These are phyloP conservation scores for Spermophilus dauricus DNA, from an alignment of 2,113 vertebrate species.

Conservation along the genomic window DNA sequence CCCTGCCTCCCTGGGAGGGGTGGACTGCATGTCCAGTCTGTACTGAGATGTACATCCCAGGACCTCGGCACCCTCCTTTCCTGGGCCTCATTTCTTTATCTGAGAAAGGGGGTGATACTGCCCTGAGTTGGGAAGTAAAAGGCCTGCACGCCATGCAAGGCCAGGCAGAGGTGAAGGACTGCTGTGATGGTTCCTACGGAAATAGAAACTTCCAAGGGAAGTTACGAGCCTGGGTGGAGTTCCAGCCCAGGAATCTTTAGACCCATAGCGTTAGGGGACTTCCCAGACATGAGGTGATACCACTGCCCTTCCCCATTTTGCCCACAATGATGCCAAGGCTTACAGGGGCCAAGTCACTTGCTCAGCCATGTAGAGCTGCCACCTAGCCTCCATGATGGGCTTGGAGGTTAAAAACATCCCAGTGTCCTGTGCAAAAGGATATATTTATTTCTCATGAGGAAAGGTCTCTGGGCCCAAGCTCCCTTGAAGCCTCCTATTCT, in stretches of 20 bases:
- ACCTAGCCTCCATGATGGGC: background rate
- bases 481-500: background rate
- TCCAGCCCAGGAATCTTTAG: background rate
- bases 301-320: background rate
- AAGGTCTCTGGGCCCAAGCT: background rate
- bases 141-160: background rate
- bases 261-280: background rate
- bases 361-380: background rate
- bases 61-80: background rate
- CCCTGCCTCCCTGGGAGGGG: background rate
- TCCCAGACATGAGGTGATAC: background rate
- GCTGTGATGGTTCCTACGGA: background rate
- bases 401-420: background rate
- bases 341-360: background rate
- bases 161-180: background rate
- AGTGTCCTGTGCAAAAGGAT: background rate
- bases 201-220: background rate
- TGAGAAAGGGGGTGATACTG: background rate
- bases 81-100: constrained; percentile 23
- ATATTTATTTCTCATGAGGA: background rate
- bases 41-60: background rate
- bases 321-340: background rate
- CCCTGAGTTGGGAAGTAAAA: background rate
- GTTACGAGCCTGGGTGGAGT: background rate
- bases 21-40: background rate